Percentiles rank a stretch among this genome's conserved stretches.
Evolutionary conservation across 2,113 vertebrate genomes (phyloP).

Genomic region (Bubo blakistoni): DNA sequence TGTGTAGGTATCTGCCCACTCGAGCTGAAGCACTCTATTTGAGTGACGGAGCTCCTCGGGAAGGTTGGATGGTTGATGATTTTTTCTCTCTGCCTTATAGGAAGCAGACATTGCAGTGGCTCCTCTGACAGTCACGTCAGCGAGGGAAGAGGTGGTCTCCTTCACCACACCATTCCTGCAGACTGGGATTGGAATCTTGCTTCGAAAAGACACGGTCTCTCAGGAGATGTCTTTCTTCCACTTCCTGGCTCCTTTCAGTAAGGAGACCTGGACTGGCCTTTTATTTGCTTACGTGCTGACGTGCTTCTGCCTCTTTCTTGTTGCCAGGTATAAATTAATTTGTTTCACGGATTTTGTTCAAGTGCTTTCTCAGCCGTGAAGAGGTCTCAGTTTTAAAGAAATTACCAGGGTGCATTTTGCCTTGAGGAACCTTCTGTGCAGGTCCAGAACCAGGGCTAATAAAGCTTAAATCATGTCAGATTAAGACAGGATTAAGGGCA

Average conservation of each 20-base stretch:
- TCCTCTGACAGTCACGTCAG: conserved; percentile 77
- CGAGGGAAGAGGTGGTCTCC: conserved; percentile 78
- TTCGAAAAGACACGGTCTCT: conserved; percentile 66
- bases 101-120: conserved; percentile 87
- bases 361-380: neutral
- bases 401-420: neutral
- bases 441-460: neutral
- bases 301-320: conserved; percentile 81
- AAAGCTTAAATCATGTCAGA: neutral
- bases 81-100: conserved; percentile 32
- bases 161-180: conserved; percentile 87
- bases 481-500: neutral
- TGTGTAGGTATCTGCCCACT: rapidly evolving
- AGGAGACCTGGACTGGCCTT: conserved; percentile 83
- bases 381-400: neutral
- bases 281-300: conserved; percentile 82
- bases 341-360: neutral
- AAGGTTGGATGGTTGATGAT: neutral
- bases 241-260: conserved; percentile 84
- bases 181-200: conserved; percentile 84
- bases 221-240: conserved; percentile 73
- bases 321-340: conserved; percentile 74
- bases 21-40: neutral
- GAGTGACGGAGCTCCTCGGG: neutral
- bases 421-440: neutral